Conservation (phyloP, 2,797 vertebrate species). For the Silurus aristotelis region DNA sequence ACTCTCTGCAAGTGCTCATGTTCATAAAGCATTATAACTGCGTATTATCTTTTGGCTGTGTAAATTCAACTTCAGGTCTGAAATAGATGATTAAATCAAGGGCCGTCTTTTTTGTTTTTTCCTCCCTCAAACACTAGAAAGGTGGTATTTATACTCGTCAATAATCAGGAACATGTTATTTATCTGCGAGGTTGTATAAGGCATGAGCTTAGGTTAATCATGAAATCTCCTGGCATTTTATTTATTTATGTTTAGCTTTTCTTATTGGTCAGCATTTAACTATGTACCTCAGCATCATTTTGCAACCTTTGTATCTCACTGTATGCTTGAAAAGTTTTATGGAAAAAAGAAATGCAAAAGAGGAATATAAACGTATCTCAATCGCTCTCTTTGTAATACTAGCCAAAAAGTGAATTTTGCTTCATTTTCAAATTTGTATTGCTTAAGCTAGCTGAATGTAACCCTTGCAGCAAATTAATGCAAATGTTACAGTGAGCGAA, state of each 20-base stretch:
- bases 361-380: background rate
- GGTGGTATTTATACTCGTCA: background rate
- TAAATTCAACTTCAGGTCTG: background rate
- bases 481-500: background rate
- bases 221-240: background rate
- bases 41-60: background rate
- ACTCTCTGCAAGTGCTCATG: background rate
- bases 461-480: background rate
- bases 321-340: background rate
- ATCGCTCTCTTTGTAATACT: background rate
- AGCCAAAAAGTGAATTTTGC: background rate
- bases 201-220: background rate
- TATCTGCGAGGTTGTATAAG: background rate
- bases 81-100: too few species aligned
- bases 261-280: background rate
- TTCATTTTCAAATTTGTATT: background rate
- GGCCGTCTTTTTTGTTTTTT: background rate
- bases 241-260: background rate
- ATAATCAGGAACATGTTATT: background rate
- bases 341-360: background rate
- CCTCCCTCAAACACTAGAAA: background rate
- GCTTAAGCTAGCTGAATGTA: background rate
- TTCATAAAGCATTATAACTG: slow-evolving; percentile 13
- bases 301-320: background rate
- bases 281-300: background rate